Base-by-base conservation (phyloP, 2,797 vertebrate genomes). In the Fratercula arctica region DNA sequence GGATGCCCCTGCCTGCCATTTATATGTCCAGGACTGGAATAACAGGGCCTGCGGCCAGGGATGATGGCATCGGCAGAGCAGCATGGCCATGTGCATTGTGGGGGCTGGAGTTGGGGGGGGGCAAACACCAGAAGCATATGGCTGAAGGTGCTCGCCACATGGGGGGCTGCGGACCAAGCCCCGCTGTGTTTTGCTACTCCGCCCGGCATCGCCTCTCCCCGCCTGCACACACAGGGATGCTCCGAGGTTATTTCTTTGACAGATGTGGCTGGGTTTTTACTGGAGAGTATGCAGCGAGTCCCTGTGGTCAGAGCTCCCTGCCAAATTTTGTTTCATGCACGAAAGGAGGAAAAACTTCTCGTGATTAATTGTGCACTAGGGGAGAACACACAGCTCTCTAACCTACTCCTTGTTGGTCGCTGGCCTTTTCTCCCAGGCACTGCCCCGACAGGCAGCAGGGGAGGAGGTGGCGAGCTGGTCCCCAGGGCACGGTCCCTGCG, bases 321-420 rank as follows among this genome's bases (percentile, higher is more conserved):
- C 95, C 96, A 97, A 95, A 94, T 94, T 91, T 89, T 67, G 95
- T 97, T 96, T 96, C 95, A 96, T 94, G 95, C 96, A 96, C 41
- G 81, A 96, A 96, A 94, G 93, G 94, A 96, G 72, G 93, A 80
- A 94, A 96, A 96, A 87, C 84, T 93, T 96, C 89, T 57, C 68
- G 45, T 94, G 95, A 96, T 95, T 97, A 94, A 96, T 96, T 95
- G 96, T 91, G 92, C 96, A 96, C 35, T 45, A 94, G 89, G 81
- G 90, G 85, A 92, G 93, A 96, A 80, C 78, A 16, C 10, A 45
- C 85, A 31, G 90, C 48, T 73, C 70, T 80, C 90, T 59, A 92
- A 92, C 89, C 84, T 89, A 84, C 41, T 89, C 78, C 87, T 68
- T 61, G 64, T 67, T 0, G 0, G 78, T 90, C 0, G 0, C 70